These are phyloP conservation scores for Ailuropoda melanoleuca DNA, from an alignment of 2,113 vertebrate genomes.

Conservation along the genomic window DNA sequence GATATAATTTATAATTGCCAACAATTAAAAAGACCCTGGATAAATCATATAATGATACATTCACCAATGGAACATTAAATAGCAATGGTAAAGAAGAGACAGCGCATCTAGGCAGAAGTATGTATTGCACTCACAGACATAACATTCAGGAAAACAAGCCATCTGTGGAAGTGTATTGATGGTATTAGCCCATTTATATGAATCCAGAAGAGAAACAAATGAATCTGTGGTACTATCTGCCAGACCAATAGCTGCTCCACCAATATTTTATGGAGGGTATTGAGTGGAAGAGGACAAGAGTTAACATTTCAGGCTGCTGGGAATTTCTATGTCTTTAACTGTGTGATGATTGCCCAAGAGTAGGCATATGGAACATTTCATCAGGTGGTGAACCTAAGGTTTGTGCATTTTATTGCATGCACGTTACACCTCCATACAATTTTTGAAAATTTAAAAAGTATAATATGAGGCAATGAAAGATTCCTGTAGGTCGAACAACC, in stretches of 20 bases:
- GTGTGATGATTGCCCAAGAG: background rate
- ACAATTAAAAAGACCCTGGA: background rate
- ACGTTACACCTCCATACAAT: background rate
- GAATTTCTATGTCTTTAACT: background rate
- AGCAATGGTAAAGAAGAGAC: background rate
- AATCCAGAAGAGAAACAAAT: background rate
- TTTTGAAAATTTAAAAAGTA: constrained; percentile 3
- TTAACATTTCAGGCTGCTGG: background rate
- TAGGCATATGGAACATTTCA: background rate
- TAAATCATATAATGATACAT: background rate
- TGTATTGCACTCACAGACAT: background rate
- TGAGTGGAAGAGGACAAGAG: background rate
- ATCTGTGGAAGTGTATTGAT: background rate
- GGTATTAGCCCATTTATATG: background rate
- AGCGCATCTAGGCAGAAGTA: background rate
- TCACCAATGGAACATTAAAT: background rate
- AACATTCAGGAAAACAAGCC: background rate
- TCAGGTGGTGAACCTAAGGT: background rate
- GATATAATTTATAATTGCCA: background rate
- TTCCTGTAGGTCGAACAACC: constrained; percentile 41
- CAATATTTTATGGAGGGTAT: background rate
- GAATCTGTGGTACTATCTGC: background rate
- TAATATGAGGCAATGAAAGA: constrained; percentile 17
- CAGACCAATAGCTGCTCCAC: background rate
- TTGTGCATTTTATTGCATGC: background rate